Base-by-base conservation (phyloP, 2,113 vertebrate genomes). In the Hirundichthys speculiger region DNA sequence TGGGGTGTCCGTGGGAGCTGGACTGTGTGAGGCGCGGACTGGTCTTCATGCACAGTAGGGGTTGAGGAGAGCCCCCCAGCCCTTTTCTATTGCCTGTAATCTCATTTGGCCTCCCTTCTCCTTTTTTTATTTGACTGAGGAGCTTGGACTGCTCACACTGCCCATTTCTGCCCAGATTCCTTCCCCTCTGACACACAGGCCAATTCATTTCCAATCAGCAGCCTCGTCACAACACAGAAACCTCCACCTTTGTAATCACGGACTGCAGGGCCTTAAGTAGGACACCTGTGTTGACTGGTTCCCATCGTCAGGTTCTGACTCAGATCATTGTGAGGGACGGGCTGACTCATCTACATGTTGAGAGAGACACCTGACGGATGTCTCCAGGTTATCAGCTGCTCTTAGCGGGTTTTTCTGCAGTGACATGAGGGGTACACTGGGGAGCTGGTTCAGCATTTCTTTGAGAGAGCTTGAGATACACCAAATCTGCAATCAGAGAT, bases 1-100 rank as follows among this genome's bases (percentile, higher is more conserved):
- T 95, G 94, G 94, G 89, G 91, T 92, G 87, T 94, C 92, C 85
- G 92, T 95, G 94, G 93, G 94, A 95, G 94, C 92, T 88, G 91
- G 89, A 90, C 89, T 84, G 89, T 93, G 90, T 89, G 93, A 90
- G 90, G 88, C 88, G 83, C 79, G 83, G 92, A 90, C 93, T 92
- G 92, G 93, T 93, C 94, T 94, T 92, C 94, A 91, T 90, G 95
- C 96, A 93, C 95, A 96, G 96, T 95, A 94, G 96, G 96, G 96
- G 95, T 94, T 94, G 92, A 94, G 91, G 94, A 90, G 94, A 94
- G 92, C 94, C 93, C 90, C 94, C 93, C 92, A 91, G 91, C 90
- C 92, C 92, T 93, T 95, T 95, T 95, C 93, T 94, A 90, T 92
- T 91, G 91, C 82, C 80, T 94, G 92, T 94, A 94, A 95, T 95